A percentile compares a stretch with the other conserved stretches of the same genome.
These are phyloP conservation scores for Tortricodes alternella DNA, from an alignment of 2,888 invertebrate species.

Conservation along the genomic window DNA sequence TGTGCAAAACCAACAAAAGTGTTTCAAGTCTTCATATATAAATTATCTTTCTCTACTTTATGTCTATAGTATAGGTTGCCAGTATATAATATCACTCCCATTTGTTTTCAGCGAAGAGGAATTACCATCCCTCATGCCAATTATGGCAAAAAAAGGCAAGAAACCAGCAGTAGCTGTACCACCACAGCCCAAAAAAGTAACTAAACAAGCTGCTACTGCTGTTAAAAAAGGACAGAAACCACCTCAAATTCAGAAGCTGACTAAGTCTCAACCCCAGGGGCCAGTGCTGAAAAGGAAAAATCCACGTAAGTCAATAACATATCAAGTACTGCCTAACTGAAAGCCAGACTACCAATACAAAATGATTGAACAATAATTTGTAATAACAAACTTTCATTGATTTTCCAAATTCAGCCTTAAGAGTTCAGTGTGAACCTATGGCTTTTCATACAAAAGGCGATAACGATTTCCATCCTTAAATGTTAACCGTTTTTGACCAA, in stretches of 20 bases:
- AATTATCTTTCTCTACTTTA: background rate
- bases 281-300: slow-evolving; percentile 17
- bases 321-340: background rate
- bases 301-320: slow-evolving; percentile 2
- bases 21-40: background rate
- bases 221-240: background rate
- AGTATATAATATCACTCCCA: no score
- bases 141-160: slow-evolving; percentile 19
- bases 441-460: no score
- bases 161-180: slow-evolving; percentile 4
- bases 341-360: background rate
- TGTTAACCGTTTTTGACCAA: no score
- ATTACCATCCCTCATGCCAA: slow-evolving; percentile 17
- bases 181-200: background rate
- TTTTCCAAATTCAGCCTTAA: no score
- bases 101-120: slow-evolving; percentile 42
- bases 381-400: no score
- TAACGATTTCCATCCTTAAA: no score
- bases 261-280: background rate
- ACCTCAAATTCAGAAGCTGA: background rate
- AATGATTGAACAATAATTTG: no score
- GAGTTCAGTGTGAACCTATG: no score
- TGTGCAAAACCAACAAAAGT: no score
- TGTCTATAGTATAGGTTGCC: no score
- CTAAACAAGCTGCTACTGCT: background rate